Percentiles rank a stretch among this genome's conserved stretches.
Evolutionary conservation across 2,797 vertebrate species (phyloP).

Genomic region (Anabacerthia variegaticeps): DNA sequence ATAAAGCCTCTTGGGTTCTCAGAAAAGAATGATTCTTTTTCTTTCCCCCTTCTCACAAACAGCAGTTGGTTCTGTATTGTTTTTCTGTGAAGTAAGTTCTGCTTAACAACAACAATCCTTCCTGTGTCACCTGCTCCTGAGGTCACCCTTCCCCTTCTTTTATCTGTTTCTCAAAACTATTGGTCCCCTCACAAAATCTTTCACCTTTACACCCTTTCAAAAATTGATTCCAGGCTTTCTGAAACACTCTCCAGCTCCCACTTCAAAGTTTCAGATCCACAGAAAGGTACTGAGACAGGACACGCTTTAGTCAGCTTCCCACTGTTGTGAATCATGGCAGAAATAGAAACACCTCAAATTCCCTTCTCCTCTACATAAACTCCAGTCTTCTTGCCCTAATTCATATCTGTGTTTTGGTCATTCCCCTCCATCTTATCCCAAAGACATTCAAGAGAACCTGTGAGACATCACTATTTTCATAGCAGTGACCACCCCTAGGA

Average conservation of each 20-base stretch:
- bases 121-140: background rate
- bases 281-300: background rate
- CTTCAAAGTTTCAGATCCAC: background rate
- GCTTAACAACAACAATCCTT: conserved; percentile 4
- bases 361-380: background rate
- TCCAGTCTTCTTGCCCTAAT: background rate
- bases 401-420: background rate
- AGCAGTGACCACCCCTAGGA: background rate
- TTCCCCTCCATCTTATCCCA: background rate
- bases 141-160: background rate
- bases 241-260: background rate
- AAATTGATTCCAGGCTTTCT: conserved; percentile 40
- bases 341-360: background rate
- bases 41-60: background rate
- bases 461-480: background rate
- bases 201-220: conserved; percentile 15
- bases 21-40: background rate
- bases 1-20: conserved; percentile 4
- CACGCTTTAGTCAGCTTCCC: background rate
- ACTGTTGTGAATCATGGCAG: background rate
- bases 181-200: background rate
- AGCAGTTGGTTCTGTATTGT: background rate
- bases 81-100: conserved; percentile 18
- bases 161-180: conserved; percentile 38
- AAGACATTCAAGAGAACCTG: background rate